Evolutionary conservation across 1,140 invertebrate genomes (phyloP).

Genomic region (Cydia strobilella): DNA sequence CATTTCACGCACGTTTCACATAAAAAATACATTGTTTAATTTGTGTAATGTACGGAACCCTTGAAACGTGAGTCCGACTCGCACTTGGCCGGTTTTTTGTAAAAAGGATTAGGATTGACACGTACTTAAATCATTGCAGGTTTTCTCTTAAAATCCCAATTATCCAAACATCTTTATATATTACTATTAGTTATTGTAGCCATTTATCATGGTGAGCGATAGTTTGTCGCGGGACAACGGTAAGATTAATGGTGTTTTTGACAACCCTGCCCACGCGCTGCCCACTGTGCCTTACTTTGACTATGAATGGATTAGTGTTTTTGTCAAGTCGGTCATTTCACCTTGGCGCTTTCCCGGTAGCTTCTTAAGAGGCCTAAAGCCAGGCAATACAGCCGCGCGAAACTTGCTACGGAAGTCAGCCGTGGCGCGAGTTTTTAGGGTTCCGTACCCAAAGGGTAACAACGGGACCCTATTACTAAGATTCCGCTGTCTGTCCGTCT

Average conservation of each 20-base stretch:
- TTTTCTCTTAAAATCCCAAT: slow-evolving; percentile 5
- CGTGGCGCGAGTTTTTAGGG: no score
- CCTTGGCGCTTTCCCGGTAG: background rate
- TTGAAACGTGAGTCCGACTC: no score
- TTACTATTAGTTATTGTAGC: slow-evolving; percentile 6
- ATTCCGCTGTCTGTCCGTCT: no score
- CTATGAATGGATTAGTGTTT: slow-evolving; percentile 2
- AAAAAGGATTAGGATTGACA: slow-evolving; percentile 1
- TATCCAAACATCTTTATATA: background rate
- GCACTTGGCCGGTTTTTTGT: no score
- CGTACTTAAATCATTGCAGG: background rate
- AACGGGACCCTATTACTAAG: no score
- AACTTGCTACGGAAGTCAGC: no score
- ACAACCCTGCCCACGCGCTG: slow-evolving; percentile 25
- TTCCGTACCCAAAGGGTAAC: no score
- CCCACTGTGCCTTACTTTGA: slow-evolving; percentile 28
- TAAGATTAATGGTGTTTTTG: slow-evolving; percentile 27
- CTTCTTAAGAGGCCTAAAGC: background rate
- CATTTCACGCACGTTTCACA: no score
- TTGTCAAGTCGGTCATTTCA: background rate
- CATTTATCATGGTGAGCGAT: slow-evolving; percentile 30
- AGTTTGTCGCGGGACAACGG: slow-evolving; percentile 25
- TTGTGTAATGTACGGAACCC: no score
- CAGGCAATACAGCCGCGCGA: no score
- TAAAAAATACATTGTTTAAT: no score